Conservation (phyloP, 2,113 vertebrate genomes). For the Colius striatus region DNA sequence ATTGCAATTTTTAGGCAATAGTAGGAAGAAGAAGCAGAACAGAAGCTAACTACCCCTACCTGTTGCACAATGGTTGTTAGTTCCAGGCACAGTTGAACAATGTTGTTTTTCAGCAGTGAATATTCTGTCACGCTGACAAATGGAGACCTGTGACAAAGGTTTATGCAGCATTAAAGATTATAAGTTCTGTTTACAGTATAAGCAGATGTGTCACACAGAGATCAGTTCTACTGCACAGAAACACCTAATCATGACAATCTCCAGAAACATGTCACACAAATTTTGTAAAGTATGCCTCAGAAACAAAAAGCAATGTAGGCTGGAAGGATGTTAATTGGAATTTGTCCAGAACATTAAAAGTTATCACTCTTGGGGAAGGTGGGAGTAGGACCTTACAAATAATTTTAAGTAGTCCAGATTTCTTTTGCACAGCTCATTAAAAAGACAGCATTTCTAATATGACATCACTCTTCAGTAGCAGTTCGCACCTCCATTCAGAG, state of each 20-base stretch:
- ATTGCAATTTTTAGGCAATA: neutral
- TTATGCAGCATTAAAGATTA: neutral
- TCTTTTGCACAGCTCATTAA: neutral
- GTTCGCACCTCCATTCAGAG: neutral
- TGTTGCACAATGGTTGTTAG: conserved; percentile 94
- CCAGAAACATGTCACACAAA: neutral
- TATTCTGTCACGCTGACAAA: conserved; percentile 94
- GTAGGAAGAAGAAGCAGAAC: neutral
- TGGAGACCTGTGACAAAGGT: conserved; percentile 82
- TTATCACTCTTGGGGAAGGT: neutral
- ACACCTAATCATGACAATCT: neutral
- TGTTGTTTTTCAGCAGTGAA: conserved; percentile 93
- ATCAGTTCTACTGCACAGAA: neutral
- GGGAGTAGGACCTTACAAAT: neutral
- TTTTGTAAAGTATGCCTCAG: neutral
- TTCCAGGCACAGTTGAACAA: conserved; percentile 94
- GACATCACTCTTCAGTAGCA: neutral
- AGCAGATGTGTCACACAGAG: neutral
- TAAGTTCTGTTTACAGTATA: neutral
- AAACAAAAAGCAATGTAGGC: neutral
- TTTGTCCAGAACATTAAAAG: neutral
- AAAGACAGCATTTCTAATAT: neutral
- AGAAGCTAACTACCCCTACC: conserved; percentile 69
- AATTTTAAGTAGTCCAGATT: neutral
- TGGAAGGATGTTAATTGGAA: neutral